Evolutionary conservation across 92 coral and sea anemone species (phyloP), one percentile per base, ranked within the genome.

Genomic region (Parazoanthus darwini): DNA sequence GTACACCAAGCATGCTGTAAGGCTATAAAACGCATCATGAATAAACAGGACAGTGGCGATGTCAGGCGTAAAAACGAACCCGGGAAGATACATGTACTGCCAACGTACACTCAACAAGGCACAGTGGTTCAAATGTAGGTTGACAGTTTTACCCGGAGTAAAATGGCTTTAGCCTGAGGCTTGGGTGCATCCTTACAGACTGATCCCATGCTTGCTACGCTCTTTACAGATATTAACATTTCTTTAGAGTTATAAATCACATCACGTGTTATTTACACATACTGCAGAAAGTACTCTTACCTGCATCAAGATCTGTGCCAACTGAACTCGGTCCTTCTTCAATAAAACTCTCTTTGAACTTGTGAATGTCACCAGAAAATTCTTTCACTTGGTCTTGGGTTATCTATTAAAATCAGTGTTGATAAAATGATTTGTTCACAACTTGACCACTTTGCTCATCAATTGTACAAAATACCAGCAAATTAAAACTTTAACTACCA

Each of bases 321-420:
- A 97, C 89, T 9, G 98, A 94, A 77, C 95, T 94, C 9, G 99
- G 99, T 9, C 99, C 99, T 78, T 94, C 93, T 50, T 95, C 92
- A 76, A 95, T 91, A 76, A 97, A 97, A 81, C 94, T 97, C 80
- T 97, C 98, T 81, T 94, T 96, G 79, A 97, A 93, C 91, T 93
- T 93, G 29, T 96, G 91, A 63, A 97, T 94, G 91, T 97, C 99
- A 10, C 88, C 83, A 44, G 98, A 80, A 77, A 97, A 97, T 79
- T 89, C 98, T 37, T 91, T 78, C 86, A 97, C 99, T 86, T 97
- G 99, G 23, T 94, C 96, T 93, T 97, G 98, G 6, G 99, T 97
- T 71, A 97, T 97, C 99, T 97, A 76, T 20, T 38, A 46, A 29
- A 4, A 70, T 66, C 73, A 58, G 66, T n/a, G 67, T 58, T n/a